These are phyloP conservation scores for Euphydryas editha DNA, from an alignment of 2,888 invertebrate species.

Conservation along the genomic window DNA sequence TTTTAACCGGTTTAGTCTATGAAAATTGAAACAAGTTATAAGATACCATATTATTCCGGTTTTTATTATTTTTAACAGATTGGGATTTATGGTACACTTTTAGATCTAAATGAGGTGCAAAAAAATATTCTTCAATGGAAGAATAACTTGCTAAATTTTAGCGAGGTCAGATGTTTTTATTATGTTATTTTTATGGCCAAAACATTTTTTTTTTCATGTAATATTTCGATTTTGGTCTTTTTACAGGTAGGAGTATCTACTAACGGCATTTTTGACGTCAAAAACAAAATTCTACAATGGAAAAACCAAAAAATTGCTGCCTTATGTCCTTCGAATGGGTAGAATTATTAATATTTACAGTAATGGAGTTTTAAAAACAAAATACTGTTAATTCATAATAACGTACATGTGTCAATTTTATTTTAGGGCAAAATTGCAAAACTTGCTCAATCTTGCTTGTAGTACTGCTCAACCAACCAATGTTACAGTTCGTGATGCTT, in stretches of 20 bases:
- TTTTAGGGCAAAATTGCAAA: slow-evolving; percentile 70
- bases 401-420: background rate
- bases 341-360: slow-evolving; percentile 40
- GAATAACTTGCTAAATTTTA: slow-evolving; percentile 67
- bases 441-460: slow-evolving; percentile 85
- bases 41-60: slow-evolving; percentile 15
- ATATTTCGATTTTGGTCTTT: slow-evolving; percentile 13
- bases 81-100: slow-evolving; percentile 62
- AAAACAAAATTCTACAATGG: slow-evolving; percentile 79
- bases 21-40: slow-evolving; percentile 23
- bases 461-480: slow-evolving; percentile 86
- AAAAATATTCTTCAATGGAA: slow-evolving; percentile 75
- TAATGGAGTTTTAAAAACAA: background rate
- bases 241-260: slow-evolving; percentile 66
- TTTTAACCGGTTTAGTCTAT: background rate
- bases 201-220: background rate
- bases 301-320: slow-evolving; percentile 74
- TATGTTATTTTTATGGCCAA: slow-evolving; percentile 12
- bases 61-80: slow-evolving; percentile 59
- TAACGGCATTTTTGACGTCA: slow-evolving; percentile 75
- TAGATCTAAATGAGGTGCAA: slow-evolving; percentile 71
- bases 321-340: slow-evolving; percentile 76
- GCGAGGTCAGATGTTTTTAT: slow-evolving; percentile 64
- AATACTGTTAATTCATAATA: too few species aligned
- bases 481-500: slow-evolving; percentile 82